A percentile compares a stretch with the other conserved stretches of the same genome.
Conservation (phyloP, 2,797 vertebrate species). For the Chrosomus eos region DNA sequence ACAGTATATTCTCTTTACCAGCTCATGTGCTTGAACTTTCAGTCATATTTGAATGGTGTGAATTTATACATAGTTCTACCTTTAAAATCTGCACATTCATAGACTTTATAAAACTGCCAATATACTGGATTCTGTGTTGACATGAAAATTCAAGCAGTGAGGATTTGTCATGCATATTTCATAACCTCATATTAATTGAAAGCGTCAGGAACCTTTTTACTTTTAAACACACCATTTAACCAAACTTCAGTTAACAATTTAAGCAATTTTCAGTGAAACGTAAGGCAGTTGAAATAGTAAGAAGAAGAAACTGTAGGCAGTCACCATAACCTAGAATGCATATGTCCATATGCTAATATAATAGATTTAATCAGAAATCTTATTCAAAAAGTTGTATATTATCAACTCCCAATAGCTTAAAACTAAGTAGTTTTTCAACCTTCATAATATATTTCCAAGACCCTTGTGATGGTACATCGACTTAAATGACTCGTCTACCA, state of each 20-base stretch:
- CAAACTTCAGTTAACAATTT: background rate
- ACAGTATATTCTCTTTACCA: too few species aligned
- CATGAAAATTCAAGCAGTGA: background rate
- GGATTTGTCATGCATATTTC: background rate
- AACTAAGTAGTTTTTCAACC: too few species aligned
- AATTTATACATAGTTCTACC: background rate
- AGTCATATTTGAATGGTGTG: background rate
- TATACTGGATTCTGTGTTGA: background rate
- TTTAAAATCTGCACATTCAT: background rate
- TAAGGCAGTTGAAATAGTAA: background rate
- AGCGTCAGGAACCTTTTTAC: background rate
- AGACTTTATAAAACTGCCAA: background rate
- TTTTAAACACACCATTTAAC: background rate
- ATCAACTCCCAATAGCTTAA: too few species aligned
- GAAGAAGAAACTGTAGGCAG: background rate
- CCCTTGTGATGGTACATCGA: too few species aligned
- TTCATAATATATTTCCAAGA: too few species aligned
- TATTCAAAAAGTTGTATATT: too few species aligned
- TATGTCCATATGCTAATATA: background rate
- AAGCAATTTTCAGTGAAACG: background rate
- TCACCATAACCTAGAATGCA: background rate
- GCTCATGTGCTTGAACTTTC: too few species aligned
- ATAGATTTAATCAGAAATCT: too few species aligned
- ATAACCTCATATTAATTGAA: background rate
- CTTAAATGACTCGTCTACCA: too few species aligned